Percentiles rank a stretch among this genome's conserved stretches.
phyloP scores from a whole-genome alignment of 1,140 invertebrate genomes.

The Brachionus plicatilis region DNA sequence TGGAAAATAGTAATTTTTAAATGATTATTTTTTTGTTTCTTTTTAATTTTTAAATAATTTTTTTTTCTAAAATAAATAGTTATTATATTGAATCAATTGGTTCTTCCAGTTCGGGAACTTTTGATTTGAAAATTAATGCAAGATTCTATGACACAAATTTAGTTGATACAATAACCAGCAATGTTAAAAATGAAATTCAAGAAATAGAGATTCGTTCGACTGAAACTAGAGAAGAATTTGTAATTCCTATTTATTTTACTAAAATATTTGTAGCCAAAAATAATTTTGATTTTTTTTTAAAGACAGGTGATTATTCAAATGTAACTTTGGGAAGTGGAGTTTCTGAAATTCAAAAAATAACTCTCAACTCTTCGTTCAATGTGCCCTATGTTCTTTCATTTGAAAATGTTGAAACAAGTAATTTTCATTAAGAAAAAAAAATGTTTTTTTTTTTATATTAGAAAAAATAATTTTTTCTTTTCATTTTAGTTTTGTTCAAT shows the following conservation, averaged over 20 bases:
- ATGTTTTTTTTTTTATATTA: no score
- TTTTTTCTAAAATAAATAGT: not conserved
- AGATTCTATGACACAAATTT: not conserved
- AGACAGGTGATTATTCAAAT: not conserved
- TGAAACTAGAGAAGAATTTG: not conserved
- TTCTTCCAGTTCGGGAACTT: not conserved
- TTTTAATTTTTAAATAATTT: not conserved
- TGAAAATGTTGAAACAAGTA: conserved; percentile 14
- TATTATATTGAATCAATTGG: conserved; percentile 30
- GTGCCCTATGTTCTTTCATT: not conserved
- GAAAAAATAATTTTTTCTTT: no score
- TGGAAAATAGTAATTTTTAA: not conserved
- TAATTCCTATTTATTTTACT: not conserved
- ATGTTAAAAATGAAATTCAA: conserved; percentile 39
- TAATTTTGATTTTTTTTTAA: not conserved
- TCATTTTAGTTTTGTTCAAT: not conserved
- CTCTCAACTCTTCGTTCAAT: not conserved
- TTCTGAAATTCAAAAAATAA: conserved; percentile 1
- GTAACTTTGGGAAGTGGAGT: not conserved
- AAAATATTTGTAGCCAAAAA: no score
- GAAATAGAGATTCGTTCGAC: conserved; percentile 12
- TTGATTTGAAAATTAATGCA: not conserved
- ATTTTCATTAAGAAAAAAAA: no score
- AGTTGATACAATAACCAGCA: not conserved
- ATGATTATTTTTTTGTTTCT: no score